These are phyloP conservation scores for Flexamia atlantica DNA, from an alignment of 2,888 invertebrate genomes.

Conservation along the genomic window DNA sequence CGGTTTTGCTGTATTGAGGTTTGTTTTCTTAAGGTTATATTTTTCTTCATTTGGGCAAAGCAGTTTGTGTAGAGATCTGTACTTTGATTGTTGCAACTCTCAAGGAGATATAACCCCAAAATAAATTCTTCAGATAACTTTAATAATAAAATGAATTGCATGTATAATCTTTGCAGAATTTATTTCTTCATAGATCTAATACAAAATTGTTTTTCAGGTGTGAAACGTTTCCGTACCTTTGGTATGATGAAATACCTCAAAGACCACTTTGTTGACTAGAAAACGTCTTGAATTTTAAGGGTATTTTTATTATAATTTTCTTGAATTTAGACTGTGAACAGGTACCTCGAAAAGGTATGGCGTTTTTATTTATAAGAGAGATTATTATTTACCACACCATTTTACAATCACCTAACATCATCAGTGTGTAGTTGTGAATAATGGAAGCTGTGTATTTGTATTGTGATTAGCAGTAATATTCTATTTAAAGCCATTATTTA, in stretches of 20 bases:
- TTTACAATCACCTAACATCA: slow-evolving; percentile 54
- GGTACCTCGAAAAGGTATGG: slow-evolving; percentile 1
- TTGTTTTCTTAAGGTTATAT: no score
- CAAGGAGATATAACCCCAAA: no score
- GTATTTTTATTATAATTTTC: slow-evolving; percentile 36
- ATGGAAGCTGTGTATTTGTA: slow-evolving; percentile 55
- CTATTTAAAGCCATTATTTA: background rate
- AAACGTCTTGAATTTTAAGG: slow-evolving; percentile 42
- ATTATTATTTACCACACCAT: background rate
- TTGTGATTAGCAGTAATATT: slow-evolving; percentile 52
- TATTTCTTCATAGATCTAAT: no score
- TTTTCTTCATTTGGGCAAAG: no score
- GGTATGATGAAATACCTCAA: slow-evolving; percentile 99
- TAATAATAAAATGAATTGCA: no score
- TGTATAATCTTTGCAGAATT: no score
- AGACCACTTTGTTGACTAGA: slow-evolving; percentile 83
- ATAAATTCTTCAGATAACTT: no score
- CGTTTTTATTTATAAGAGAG: slow-evolving; percentile 43
- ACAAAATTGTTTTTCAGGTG: slow-evolving; percentile 76
- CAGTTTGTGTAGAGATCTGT: no score
- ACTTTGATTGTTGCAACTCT: no score
- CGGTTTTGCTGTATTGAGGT: no score
- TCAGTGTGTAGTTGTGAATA: slow-evolving; percentile 52
- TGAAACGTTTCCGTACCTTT: slow-evolving; percentile 95
- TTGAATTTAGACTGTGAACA: slow-evolving; percentile 46